Conservation (phyloP, 1,140 invertebrate genomes). For the Heliconius nattereri region DNA sequence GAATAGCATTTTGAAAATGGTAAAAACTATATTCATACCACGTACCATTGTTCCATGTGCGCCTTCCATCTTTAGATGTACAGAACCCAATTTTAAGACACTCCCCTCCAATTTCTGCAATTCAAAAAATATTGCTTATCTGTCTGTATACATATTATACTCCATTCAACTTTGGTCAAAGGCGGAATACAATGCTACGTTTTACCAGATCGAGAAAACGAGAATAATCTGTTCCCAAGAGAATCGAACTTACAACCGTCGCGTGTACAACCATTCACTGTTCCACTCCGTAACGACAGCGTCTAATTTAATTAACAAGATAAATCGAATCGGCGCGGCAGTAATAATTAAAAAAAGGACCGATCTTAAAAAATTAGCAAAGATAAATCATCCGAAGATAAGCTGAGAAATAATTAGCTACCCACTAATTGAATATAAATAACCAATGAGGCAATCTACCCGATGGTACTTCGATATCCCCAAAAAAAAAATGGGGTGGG, state of each 20-base stretch:
- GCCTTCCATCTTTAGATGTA: too few relatives aligned
- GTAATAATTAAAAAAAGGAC: slow-evolving; percentile 35
- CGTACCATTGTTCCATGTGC: too few relatives aligned
- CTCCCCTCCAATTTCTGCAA: too few relatives aligned
- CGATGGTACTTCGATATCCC: slow-evolving; percentile 46
- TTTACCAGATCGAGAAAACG: background rate
- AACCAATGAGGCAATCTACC: slow-evolving; percentile 62
- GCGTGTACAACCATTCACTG: background rate
- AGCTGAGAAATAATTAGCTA: slow-evolving; percentile 48
- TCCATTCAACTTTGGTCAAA: too few relatives aligned
- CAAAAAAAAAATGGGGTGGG: background rate
- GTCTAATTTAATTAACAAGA: slow-evolving; percentile 35
- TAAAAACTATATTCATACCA: too few relatives aligned
- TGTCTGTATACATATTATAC: too few relatives aligned
- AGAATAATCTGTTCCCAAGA: background rate
- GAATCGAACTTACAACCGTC: background rate
- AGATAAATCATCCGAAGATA: slow-evolving; percentile 50
- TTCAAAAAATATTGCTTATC: too few relatives aligned
- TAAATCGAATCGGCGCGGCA: slow-evolving; percentile 36
- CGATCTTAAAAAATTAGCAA: slow-evolving; percentile 38
- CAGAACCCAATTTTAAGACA: too few relatives aligned
- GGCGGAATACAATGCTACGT: background rate
- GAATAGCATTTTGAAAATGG: too few relatives aligned
- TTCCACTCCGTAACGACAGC: background rate
- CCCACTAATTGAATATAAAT: slow-evolving; percentile 71